Conservation (phyloP, 2,797 vertebrate species). For the Masticophis lateralis region DNA sequence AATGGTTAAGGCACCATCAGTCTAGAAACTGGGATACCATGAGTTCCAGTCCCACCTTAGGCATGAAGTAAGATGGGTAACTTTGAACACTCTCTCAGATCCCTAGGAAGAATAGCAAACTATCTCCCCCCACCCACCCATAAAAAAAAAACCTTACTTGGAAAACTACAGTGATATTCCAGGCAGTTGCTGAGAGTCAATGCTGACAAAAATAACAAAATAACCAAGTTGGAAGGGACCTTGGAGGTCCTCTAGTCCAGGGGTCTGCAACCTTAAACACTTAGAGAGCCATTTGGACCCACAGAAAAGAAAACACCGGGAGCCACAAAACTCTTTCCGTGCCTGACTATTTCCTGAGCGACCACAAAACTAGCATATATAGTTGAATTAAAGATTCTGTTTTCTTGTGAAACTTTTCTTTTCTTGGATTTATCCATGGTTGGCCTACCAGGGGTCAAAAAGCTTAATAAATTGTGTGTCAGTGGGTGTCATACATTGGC, state of each 20-base stretch:
- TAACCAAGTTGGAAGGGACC: neutral
- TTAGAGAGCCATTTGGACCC: no score
- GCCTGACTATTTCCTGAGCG: no score
- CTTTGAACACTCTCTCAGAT: neutral
- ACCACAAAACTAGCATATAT: no score
- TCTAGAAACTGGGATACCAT: neutral
- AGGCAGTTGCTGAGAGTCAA: neutral
- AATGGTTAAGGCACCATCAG: neutral
- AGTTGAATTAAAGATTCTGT: no score
- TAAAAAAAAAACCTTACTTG: neutral
- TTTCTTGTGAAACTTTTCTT: no score
- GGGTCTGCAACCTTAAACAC: no score
- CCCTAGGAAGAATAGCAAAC: neutral
- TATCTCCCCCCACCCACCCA: accelerated
- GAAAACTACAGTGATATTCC: neutral
- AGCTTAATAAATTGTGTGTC: no score
- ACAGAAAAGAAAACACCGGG: no score
- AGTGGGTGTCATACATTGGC: no score
- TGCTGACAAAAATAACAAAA: neutral
- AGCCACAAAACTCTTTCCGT: no score
- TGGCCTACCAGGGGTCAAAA: no score
- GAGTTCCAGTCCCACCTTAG: neutral
- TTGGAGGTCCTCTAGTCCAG: neutral
- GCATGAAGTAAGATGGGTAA: neutral
- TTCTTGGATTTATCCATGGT: no score